These are phyloP conservation scores for Diaprepes abbreviatus DNA, from an alignment of 2,888 invertebrate species.

Conservation along the genomic window DNA sequence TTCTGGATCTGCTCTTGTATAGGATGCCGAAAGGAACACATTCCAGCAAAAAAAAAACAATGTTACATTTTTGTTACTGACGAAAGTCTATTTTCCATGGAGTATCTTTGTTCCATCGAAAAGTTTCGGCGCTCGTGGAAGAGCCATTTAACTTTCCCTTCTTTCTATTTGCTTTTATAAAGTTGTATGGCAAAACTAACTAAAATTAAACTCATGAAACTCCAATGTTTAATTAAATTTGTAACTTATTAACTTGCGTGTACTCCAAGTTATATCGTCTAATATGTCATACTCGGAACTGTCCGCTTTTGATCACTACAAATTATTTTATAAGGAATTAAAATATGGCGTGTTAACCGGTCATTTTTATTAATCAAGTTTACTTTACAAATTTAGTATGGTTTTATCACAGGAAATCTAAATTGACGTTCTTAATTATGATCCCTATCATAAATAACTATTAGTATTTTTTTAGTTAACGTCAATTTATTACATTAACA, in stretches of 20 bases:
- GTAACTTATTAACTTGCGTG: background rate
- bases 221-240: background rate
- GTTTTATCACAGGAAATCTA: background rate
- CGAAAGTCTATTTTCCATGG: no score
- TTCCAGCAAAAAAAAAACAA: no score
- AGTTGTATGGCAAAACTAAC: no score
- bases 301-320: background rate
- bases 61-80: no score
- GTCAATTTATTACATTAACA: background rate
- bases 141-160: no score
- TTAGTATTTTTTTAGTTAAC: background rate
- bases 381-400: background rate
- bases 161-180: no score
- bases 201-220: no score
- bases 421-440: conserved; percentile 3
- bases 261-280: background rate
- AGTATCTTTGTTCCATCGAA: no score
- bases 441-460: background rate
- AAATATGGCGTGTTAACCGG: background rate
- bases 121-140: no score
- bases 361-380: background rate
- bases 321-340: background rate
- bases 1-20: no score
- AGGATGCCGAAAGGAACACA: no score
- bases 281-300: background rate